Percentiles rank a stretch among this genome's conserved stretches.
These are phyloP conservation scores for Melanostoma scalare DNA, from an alignment of 2,888 invertebrate species.

Conservation along the genomic window DNA sequence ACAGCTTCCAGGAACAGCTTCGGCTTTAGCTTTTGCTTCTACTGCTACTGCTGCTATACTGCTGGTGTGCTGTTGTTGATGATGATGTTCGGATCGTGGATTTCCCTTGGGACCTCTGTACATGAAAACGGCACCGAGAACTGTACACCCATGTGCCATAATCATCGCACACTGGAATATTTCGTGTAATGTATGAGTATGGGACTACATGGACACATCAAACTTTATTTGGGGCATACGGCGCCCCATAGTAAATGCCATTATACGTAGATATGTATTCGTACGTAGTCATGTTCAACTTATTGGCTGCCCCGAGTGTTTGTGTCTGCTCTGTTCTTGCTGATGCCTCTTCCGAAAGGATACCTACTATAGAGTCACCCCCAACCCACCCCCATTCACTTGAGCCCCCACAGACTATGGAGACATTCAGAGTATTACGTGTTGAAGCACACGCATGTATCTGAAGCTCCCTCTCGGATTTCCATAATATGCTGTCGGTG, in stretches of 20 bases:
- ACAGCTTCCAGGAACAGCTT: slow-evolving; percentile 61
- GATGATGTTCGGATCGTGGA: slow-evolving; percentile 81
- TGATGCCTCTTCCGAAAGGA: slow-evolving; percentile 54
- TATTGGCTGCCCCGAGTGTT: slow-evolving; percentile 70
- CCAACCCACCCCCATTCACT: neutral
- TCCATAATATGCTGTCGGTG: slow-evolving; percentile 64
- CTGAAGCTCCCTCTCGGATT: slow-evolving; percentile 60
- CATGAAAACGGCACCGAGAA: slow-evolving; percentile 74
- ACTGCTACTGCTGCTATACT: slow-evolving; percentile 65
- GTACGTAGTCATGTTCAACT: slow-evolving; percentile 43
- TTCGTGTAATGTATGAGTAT: slow-evolving; percentile 77
- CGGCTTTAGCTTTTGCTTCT: slow-evolving; percentile 57
- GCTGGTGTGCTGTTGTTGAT: slow-evolving; percentile 76
- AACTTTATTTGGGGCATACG: slow-evolving; percentile 79
- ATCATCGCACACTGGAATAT: slow-evolving; percentile 81
- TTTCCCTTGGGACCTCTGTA: slow-evolving; percentile 78
- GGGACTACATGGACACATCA: slow-evolving; percentile 81
- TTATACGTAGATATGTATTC: slow-evolving; percentile 29
- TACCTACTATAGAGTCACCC: neutral
- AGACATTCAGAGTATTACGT: slow-evolving; percentile 65
- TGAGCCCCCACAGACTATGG: slow-evolving; percentile 26
- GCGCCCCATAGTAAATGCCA: slow-evolving; percentile 70
- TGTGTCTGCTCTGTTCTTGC: slow-evolving; percentile 56
- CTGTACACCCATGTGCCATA: slow-evolving; percentile 82
- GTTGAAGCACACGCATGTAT: slow-evolving; percentile 71